These are phyloP conservation scores for Dendrolimus punctatus DNA, from an alignment of 1,140 invertebrate species.

Conservation along the genomic window DNA sequence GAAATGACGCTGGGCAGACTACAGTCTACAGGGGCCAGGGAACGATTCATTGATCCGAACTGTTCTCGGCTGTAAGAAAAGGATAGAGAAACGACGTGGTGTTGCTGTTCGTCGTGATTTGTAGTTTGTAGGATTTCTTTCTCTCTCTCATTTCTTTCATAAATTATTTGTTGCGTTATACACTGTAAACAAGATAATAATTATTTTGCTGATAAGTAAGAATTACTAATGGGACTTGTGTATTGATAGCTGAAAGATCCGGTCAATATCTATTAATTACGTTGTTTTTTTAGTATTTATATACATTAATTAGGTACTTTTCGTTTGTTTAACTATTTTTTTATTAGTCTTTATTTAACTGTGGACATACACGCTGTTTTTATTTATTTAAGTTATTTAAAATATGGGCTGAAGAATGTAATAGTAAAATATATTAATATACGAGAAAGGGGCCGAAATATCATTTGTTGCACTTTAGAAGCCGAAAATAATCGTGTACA, in stretches of 20 bases:
- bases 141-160: conserved; percentile 24
- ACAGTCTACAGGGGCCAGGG: conserved; percentile 35
- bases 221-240: not conserved
- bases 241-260: no score
- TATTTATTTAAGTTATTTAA: no score
- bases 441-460: conserved; percentile 15
- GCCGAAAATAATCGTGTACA: conserved; percentile 5
- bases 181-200: no score
- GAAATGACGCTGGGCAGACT: conserved; percentile 42
- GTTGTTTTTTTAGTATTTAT: no score
- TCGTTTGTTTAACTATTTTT: no score
- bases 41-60: conserved; percentile 71
- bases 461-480: conserved; percentile 16
- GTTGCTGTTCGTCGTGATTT: conserved; percentile 5
- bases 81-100: conserved; percentile 32
- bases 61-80: conserved; percentile 54
- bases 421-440: no score
- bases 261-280: no score
- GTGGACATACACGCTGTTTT: no score
- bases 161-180: not conserved
- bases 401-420: no score
- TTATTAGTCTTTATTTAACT: no score
- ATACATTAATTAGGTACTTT: no score
- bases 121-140: conserved; percentile 13
- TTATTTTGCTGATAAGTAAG: not conserved